A percentile compares a stretch with the other conserved stretches of the same genome.
Conservation (phyloP, 2,113 vertebrate genomes). For the Oreocharis arfaki region DNA sequence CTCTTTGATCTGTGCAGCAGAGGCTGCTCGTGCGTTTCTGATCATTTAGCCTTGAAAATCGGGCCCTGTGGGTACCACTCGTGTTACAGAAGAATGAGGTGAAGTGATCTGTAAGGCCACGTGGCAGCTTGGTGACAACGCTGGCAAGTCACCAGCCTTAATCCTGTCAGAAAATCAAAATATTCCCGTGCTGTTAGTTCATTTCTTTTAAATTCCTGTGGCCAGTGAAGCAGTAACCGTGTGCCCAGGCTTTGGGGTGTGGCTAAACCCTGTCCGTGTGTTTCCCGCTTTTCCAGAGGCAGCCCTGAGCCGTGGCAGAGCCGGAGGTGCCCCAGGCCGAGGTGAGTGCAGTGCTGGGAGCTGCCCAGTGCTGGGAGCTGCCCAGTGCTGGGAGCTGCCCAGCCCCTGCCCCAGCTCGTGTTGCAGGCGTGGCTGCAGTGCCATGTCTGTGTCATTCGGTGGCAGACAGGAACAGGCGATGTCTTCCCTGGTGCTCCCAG, state of each 20-base stretch:
- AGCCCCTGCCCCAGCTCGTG: slow-evolving; percentile 58
- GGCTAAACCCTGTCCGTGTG: rapidly evolving
- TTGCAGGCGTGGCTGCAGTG: slow-evolving; percentile 65
- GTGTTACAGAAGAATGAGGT: rapidly evolving
- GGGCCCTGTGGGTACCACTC: background rate
- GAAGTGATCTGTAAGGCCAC: background rate
- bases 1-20: background rate
- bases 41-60: background rate
- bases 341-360: background rate
- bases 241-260: rapidly evolving
- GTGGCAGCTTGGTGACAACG: rapidly evolving
- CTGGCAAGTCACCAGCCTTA: background rate
- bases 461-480: slow-evolving; percentile 51
- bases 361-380: rapidly evolving
- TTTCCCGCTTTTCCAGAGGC: background rate
- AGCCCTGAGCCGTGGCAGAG: background rate
- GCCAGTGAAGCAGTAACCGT: rapidly evolving
- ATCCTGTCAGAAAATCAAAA: background rate
- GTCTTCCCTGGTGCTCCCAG: background rate
- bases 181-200: rapidly evolving
- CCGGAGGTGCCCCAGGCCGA: background rate
- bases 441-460: slow-evolving; percentile 62
- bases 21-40: rapidly evolving
- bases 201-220: too few species aligned
- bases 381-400: rapidly evolving